Percentiles rank a stretch among this genome's conserved stretches.
Conservation (phyloP, 2,797 vertebrate genomes). For the Halcyon leucocephala region DNA sequence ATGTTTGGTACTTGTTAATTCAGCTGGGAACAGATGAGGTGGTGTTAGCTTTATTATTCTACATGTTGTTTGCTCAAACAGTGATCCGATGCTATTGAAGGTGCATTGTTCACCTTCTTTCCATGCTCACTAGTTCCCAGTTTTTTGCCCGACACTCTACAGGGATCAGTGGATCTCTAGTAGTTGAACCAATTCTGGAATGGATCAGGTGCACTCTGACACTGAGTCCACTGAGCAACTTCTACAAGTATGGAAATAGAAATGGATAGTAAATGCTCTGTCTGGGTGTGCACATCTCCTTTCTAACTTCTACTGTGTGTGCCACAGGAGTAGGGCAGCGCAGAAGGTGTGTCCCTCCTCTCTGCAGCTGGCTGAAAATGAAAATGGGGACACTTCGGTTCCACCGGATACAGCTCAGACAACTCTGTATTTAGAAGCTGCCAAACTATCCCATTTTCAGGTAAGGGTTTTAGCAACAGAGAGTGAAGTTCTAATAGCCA, state of each 20-base stretch:
- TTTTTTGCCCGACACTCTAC: neutral
- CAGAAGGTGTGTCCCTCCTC: neutral
- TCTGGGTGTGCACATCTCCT: neutral
- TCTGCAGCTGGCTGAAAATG: neutral
- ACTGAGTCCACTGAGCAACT: neutral
- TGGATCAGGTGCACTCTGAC: neutral
- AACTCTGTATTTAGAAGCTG: neutral
- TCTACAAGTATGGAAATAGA: neutral
- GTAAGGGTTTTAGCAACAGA: neutral
- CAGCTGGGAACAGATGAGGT: neutral
- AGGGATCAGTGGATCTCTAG: neutral
- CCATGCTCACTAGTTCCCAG: neutral
- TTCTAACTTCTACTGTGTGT: no score
- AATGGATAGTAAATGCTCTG: neutral
- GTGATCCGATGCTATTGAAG: neutral
- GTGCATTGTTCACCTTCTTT: neutral
- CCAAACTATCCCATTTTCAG: neutral
- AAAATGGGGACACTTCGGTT: neutral
- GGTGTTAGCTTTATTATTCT: no score
- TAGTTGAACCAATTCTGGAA: neutral
- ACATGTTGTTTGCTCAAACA: neutral
- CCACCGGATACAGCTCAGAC: neutral
- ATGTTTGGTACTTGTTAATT: neutral
- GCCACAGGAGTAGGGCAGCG: neutral
- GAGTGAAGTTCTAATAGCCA: neutral